These are phyloP conservation scores for Potorous gilbertii DNA, from an alignment of 2,797 vertebrate species.

Conservation along the genomic window DNA sequence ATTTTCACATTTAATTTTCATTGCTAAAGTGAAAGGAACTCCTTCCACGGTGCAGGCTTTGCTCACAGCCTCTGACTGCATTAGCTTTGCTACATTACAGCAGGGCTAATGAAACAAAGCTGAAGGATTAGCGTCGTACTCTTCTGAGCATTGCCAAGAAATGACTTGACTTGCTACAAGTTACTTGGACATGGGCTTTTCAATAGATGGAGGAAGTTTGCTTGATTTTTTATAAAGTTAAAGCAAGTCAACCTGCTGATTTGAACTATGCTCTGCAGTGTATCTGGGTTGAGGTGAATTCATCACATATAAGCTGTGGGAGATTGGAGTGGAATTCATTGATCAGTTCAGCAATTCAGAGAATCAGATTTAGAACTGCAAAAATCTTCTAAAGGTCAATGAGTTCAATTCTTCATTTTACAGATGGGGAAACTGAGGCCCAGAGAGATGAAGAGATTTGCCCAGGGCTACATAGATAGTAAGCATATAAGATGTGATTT, in stretches of 20 bases:
- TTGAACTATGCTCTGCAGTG: not conserved
- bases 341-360: not conserved
- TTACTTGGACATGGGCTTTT: rapidly evolving
- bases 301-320: not conserved
- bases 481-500: not conserved
- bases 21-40: conserved; percentile 76
- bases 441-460: not conserved
- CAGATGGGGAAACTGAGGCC: not conserved
- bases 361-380: not conserved
- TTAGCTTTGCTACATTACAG: conserved; percentile 84
- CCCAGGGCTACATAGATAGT: not conserved
- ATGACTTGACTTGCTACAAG: conserved; percentile 4
- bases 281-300: not conserved
- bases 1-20: conserved; percentile 86
- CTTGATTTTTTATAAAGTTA: not conserved
- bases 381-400: not conserved
- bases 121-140: conserved; percentile 74
- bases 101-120: conserved; percentile 83
- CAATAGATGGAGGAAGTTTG: not conserved
- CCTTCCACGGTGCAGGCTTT: conserved; percentile 75
- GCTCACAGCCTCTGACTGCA: conserved; percentile 78
- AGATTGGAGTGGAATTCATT: not conserved
- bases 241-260: not conserved
- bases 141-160: conserved; percentile 64
- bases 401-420: not conserved